Evolutionary conservation across 2,113 vertebrate species (phyloP).

Genomic region (Aix galericulata): DNA sequence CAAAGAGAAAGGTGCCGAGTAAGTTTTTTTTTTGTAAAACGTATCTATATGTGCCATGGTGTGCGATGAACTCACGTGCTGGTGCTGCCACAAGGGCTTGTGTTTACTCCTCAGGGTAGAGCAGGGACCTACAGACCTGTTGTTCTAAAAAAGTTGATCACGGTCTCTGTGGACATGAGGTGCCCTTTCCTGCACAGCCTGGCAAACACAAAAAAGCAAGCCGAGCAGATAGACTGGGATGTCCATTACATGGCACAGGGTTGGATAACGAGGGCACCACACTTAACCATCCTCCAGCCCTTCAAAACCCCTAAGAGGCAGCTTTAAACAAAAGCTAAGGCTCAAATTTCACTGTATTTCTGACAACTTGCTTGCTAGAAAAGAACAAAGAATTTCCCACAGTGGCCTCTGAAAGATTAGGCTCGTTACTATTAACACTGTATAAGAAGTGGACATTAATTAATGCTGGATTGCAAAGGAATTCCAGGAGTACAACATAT

Average conservation of each 20-base stretch:
- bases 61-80: background rate
- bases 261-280: background rate
- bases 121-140: background rate
- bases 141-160: background rate
- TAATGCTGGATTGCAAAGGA: conserved; percentile 50
- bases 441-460: conserved; percentile 59
- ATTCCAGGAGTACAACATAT: conserved; percentile 50
- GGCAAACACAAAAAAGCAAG: conserved; percentile 23
- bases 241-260: background rate
- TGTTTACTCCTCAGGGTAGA: background rate
- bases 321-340: conserved; percentile 30
- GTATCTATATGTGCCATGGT: background rate
- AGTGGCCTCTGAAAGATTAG: background rate
- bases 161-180: conserved; percentile 16
- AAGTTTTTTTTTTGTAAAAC: background rate
- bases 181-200: background rate
- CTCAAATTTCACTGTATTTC: conserved; percentile 7
- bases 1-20: conserved; percentile 4
- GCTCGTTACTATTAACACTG: background rate
- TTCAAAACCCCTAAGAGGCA: background rate
- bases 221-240: background rate
- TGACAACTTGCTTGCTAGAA: background rate
- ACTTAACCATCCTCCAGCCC: background rate
- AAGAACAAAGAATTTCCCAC: conserved; percentile 11
- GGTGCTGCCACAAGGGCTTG: background rate